phyloP scores from a whole-genome alignment of 1,140 invertebrate species.

The Micrasema longulum region DNA sequence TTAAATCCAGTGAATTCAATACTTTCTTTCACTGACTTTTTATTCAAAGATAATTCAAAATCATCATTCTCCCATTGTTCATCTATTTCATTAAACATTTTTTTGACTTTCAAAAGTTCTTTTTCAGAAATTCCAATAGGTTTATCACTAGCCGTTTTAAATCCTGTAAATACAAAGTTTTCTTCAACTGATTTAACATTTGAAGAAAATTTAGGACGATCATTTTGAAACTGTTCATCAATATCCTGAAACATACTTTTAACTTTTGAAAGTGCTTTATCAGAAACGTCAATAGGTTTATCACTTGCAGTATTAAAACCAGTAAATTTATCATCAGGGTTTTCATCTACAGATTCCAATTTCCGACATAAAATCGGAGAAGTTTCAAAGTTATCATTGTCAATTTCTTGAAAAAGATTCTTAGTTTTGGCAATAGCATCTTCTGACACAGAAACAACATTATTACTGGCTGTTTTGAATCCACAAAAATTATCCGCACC shows the following conservation, averaged over 20 bases:
- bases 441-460: too few species aligned
- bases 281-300: background rate
- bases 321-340: background rate
- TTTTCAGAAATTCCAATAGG: slow-evolving; percentile 43
- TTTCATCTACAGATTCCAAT: too few species aligned
- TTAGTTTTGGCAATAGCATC: too few species aligned
- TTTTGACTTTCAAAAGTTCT: background rate
- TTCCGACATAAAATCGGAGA: too few species aligned
- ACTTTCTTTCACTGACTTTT: background rate
- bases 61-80: slow-evolving; percentile 26
- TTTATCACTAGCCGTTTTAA: slow-evolving; percentile 51
- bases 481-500: too few species aligned
- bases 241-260: background rate
- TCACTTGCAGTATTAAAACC: slow-evolving; percentile 6
- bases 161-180: slow-evolving; percentile 32
- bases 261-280: background rate
- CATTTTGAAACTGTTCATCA: background rate
- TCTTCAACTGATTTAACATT: background rate
- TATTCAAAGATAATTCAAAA: background rate
- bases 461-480: too few species aligned
- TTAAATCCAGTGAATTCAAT: slow-evolving; percentile 36
- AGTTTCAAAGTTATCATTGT: too few species aligned
- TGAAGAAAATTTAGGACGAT: background rate
- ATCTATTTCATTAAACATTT: slow-evolving; percentile 49
- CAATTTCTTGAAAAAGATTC: too few species aligned